Percentiles rank a stretch among this genome's conserved stretches.
These are phyloP conservation scores for Thomomys bottae DNA, from an alignment of 2,113 vertebrate species.

Conservation along the genomic window DNA sequence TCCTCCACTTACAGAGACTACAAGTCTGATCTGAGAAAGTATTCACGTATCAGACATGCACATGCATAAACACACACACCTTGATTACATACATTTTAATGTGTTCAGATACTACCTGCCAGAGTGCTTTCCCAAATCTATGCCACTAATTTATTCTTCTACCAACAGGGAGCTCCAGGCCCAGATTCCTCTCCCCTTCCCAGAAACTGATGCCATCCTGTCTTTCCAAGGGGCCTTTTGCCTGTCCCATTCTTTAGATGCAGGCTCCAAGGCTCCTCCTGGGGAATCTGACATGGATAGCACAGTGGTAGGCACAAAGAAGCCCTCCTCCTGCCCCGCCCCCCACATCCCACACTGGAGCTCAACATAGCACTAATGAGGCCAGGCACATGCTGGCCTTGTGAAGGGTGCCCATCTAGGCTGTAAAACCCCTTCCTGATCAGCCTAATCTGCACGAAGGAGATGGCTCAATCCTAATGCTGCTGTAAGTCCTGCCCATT, in stretches of 20 bases:
- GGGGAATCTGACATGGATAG: too few species aligned
- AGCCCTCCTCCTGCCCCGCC: not conserved
- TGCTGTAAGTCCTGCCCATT: slow-evolving; percentile 30
- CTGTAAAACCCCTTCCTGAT: not conserved
- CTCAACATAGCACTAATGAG: not conserved
- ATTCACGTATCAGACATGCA: too few species aligned
- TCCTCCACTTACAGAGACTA: not conserved
- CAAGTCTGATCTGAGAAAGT: not conserved
- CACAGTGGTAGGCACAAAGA: not conserved
- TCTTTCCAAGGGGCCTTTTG: not conserved
- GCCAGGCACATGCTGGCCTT: accelerated
- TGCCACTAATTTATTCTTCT: not conserved
- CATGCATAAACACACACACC: not conserved
- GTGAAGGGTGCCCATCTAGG: not conserved
- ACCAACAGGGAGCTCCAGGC: not conserved
- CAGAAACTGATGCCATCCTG: not conserved
- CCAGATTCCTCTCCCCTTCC: not conserved
- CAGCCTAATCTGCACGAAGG: not conserved
- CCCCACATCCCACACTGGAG: too few species aligned
- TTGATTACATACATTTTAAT: not conserved
- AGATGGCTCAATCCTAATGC: not conserved
- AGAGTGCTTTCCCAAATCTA: not conserved
- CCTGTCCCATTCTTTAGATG: not conserved
- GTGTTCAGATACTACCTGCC: not conserved
- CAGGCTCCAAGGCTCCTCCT: not conserved